Base-by-base conservation (phyloP, 2,888 invertebrate genomes). In the Endotricha flammealis region DNA sequence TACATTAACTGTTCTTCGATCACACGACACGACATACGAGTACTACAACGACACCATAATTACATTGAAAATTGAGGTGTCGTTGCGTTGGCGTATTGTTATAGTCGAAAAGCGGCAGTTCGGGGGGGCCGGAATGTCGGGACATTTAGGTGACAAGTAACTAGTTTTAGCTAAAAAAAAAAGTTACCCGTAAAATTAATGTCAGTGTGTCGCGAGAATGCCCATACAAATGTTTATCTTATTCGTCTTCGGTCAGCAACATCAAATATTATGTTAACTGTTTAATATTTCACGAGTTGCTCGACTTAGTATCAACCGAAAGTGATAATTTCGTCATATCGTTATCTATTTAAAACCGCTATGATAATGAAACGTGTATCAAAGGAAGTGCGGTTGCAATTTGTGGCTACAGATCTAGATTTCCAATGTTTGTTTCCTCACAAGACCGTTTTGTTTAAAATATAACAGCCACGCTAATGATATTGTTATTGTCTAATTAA, bases 281-380 rank as follows among this genome's bases (percentile, higher is more conserved):
- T 43, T 46, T 24, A 39, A 39, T 34, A 41, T 36, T 7, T 30
- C 30, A 16, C 41, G 29, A 36, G 37, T 35, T 24, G 37, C 37
- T 41, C 39, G 31, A 29, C n/a, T 39, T 42, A 36, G 38, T 32
- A 31, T 39, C 31, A 38, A 37, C 36, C 35, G 33, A 36, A 39
- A 38, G 41, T 38, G 55, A 59, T 61, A 57, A 51, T 50, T 55
- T 53, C 48, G 36, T 55, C 48, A 50, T 53, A 53, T 58, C 50
- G 53, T 62, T 67, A 64, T 66, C 59, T 44, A 28, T 47, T 42
- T 53, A 50, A 56, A 58, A 58, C 57, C 53, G 42, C 50, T 53
- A 46, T 49, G 61, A 65, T 66, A 64, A 62, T 56, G 20, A 48
- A 58, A 51, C n/a, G 38, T 51, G 48, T 45, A 44, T 46, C 41